Percentiles rank a stretch among this genome's conserved stretches.
These are phyloP conservation scores for Misgurnus anguillicaudatus DNA, from an alignment of 2,113 vertebrate species.

Conservation along the genomic window DNA sequence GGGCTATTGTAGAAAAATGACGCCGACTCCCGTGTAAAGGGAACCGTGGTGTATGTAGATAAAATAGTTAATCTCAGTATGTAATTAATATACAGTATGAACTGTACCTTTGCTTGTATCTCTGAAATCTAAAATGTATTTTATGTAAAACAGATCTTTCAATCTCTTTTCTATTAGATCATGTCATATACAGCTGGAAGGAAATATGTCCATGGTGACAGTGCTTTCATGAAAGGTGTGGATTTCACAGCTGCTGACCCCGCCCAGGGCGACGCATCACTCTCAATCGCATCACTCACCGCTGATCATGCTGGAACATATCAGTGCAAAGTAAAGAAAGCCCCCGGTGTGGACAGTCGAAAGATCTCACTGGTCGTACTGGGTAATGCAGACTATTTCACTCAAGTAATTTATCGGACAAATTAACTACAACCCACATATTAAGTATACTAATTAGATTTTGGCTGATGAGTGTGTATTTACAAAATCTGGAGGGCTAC, in stretches of 20 bases:
- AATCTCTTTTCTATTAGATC: constrained; percentile 65
- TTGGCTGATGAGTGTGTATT: not conserved
- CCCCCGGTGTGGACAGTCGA: constrained; percentile 79
- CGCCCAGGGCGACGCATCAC: constrained; percentile 83
- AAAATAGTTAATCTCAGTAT: too few species aligned
- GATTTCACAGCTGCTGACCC: constrained; percentile 80
- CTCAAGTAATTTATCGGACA: not conserved
- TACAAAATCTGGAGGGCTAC: not conserved
- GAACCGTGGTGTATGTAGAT: too few species aligned
- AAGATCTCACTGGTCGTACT: constrained; percentile 82
- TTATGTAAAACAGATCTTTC: not conserved
- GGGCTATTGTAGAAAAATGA: too few species aligned
- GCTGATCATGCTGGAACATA: constrained; percentile 80
- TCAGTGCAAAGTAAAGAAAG: constrained; percentile 90
- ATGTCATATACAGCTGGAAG: constrained; percentile 78
- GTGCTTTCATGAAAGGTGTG: constrained; percentile 70
- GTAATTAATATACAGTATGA: too few species aligned
- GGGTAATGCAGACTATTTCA: constrained; percentile 69
- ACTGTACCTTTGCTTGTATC: too few species aligned
- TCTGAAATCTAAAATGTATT: not conserved
- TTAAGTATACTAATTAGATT: not conserved
- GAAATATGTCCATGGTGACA: constrained; percentile 69
- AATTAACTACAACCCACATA: not conserved
- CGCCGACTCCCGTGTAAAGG: too few species aligned
- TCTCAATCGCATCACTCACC: constrained; percentile 76